A percentile compares a stretch with the other conserved stretches of the same genome.
Evolutionary conservation across 2,888 invertebrate genomes (phyloP).

Genomic region (Platypus cylindrus): DNA sequence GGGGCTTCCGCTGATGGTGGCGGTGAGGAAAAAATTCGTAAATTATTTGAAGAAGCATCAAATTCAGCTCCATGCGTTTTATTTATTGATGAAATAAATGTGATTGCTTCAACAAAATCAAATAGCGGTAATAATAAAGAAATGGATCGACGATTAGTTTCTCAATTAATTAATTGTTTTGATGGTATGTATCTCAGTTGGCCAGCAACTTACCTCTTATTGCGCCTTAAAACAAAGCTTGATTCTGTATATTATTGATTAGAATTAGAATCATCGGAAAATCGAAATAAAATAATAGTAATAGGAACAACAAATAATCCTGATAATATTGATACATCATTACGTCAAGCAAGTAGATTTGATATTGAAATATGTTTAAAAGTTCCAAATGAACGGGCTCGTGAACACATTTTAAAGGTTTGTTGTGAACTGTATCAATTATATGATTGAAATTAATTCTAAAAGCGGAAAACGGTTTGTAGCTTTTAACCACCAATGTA

Average conservation of each 20-base stretch:
- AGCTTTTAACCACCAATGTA: slow-evolving; percentile 46
- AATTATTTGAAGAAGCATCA: slow-evolving; percentile 76
- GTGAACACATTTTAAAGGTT: slow-evolving; percentile 63
- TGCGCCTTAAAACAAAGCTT: neutral
- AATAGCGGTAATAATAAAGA: slow-evolving; percentile 86
- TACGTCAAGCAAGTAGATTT: slow-evolving; percentile 84
- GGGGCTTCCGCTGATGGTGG: slow-evolving; percentile 96
- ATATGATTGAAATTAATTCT: too few species aligned
- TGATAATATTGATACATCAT: slow-evolving; percentile 82
- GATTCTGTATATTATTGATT: too few species aligned
- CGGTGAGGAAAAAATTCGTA: slow-evolving; percentile 85
- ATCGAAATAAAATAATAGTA: slow-evolving; percentile 57
- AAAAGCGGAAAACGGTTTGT: too few species aligned
- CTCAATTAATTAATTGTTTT: slow-evolving; percentile 79
- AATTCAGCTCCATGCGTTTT: slow-evolving; percentile 67
- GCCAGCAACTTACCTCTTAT: neutral
- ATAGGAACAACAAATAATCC: slow-evolving; percentile 94
- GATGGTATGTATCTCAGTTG: slow-evolving; percentile 57
- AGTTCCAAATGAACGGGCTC: slow-evolving; percentile 76
- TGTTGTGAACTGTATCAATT: slow-evolving; percentile 36
- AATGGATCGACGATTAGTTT: slow-evolving; percentile 92
- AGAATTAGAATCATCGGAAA: slow-evolving; percentile 41
- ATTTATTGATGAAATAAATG: slow-evolving; percentile 95
- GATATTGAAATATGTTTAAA: slow-evolving; percentile 89
- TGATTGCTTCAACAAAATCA: slow-evolving; percentile 79